Evolutionary conservation across 2,797 vertebrate species (phyloP).

Genomic region (Clarias fuscus): DNA sequence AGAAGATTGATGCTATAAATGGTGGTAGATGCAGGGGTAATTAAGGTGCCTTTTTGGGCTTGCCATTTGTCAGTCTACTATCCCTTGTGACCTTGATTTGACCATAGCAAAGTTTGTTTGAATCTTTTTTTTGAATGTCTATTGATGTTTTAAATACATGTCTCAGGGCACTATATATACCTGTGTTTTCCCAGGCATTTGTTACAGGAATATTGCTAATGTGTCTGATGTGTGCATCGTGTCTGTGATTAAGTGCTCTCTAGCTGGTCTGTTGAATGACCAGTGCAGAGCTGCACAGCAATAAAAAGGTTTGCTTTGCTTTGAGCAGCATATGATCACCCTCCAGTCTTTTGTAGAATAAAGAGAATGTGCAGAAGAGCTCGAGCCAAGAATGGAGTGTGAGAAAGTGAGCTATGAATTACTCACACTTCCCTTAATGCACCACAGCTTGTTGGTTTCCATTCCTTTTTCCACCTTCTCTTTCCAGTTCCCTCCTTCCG

Average conservation of each 20-base stretch:
- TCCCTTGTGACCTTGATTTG: not conserved
- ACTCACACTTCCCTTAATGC: conserved; percentile 15
- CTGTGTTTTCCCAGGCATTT: not conserved
- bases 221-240: not conserved
- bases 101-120: not conserved
- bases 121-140: not conserved
- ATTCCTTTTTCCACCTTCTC: conserved; percentile 10
- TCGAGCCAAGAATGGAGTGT: not conserved
- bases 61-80: not conserved
- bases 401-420: conserved; percentile 36
- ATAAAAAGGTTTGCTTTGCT: conserved; percentile 15
- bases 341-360: not conserved
- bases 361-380: not conserved
- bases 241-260: not conserved
- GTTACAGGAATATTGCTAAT: not conserved
- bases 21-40: conserved; percentile 1
- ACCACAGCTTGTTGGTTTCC: not conserved
- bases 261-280: not conserved
- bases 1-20: not conserved
- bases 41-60: conserved; percentile 3
- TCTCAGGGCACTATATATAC: not conserved
- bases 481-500: not conserved
- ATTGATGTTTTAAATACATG: not conserved
- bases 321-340: conserved; percentile 11
- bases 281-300: conserved; percentile 4